A percentile compares a stretch with the other conserved stretches of the same genome.
Evolutionary conservation across 2,113 vertebrate genomes (phyloP).

Genomic region (Leucopternis melanops): DNA sequence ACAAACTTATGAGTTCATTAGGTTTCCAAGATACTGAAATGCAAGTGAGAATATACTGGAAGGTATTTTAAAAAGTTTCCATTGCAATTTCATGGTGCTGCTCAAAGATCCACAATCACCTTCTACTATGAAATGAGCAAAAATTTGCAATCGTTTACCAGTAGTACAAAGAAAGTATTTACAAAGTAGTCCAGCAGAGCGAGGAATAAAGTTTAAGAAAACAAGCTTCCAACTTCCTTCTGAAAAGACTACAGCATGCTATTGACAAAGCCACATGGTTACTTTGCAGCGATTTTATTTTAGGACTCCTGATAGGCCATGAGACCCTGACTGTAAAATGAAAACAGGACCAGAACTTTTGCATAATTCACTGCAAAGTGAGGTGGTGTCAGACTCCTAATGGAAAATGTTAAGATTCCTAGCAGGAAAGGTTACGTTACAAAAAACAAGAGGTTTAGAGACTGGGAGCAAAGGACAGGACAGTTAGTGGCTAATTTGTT

Average conservation of each 20-base stretch:
- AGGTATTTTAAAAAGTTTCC: neutral
- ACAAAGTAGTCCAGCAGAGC: neutral
- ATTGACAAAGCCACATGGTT: neutral
- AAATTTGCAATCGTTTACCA: neutral
- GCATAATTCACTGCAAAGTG: neutral
- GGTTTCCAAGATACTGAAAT: neutral
- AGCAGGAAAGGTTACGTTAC: neutral
- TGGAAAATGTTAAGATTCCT: neutral
- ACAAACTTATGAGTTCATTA: neutral
- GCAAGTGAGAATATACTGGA: neutral
- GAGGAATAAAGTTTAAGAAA: neutral
- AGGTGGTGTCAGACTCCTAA: neutral
- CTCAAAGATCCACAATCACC: neutral
- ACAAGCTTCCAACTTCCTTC: neutral
- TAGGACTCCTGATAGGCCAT: neutral
- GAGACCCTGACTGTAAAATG: neutral
- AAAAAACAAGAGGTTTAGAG: neutral
- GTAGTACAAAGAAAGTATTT: neutral
- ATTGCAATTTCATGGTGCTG: neutral
- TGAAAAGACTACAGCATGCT: neutral
- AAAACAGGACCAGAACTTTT: neutral
- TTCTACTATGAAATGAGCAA: neutral
- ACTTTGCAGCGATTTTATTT: neutral
- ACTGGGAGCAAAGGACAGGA: neutral
- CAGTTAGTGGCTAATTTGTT: neutral